Evolutionary conservation across 2,797 vertebrate genomes (phyloP), one percentile per base, ranked within the genome.

Genomic region (Pangasius macronema): DNA sequence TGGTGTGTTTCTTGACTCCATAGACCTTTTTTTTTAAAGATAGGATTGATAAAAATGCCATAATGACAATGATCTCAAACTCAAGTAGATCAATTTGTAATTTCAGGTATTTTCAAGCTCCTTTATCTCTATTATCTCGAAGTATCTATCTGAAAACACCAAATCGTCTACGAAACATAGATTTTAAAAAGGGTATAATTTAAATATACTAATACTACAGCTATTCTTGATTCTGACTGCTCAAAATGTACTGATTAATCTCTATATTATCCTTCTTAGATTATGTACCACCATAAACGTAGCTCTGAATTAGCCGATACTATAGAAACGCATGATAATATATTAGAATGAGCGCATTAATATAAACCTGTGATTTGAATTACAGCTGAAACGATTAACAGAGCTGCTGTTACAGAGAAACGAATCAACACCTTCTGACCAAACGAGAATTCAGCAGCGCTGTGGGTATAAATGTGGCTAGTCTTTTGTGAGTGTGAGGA

Each of bases 1-100:
- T 10, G 77, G 75, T 85, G 80, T 89, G 57, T 86, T 61, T 86
- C 59, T 89, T 84, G 67, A 65, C 72, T 46, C 42, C 33, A 11
- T 81, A 57, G 42, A 36, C 16, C 30, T 6, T 42, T 42, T 42
- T 42, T 6, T 42, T 7, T 7, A 6, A 39, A 22, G 46, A 24
- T 59, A 33, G 10, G 42, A 24, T 18, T 11, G 24, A 16, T 49
- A 27, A 14, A 75, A 75, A 49, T 8, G 18, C 42, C 1, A 42
- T 42, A 42, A 42, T 49, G 24, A 14, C 11, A 0, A 65, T 16
- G 13, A 67, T 20, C 5, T 18, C 7, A 70, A 39, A 39, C 68
- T 68, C 13, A 20, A 36, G 18, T 39, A 70, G 16, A 18, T 70
- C 30, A 36, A 39, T 8, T 20, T 68, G 67, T 20, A 73, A 42